phyloP scores from a whole-genome alignment of 2,797 vertebrate genomes.

The Lepilemur ruficaudatus region DNA sequence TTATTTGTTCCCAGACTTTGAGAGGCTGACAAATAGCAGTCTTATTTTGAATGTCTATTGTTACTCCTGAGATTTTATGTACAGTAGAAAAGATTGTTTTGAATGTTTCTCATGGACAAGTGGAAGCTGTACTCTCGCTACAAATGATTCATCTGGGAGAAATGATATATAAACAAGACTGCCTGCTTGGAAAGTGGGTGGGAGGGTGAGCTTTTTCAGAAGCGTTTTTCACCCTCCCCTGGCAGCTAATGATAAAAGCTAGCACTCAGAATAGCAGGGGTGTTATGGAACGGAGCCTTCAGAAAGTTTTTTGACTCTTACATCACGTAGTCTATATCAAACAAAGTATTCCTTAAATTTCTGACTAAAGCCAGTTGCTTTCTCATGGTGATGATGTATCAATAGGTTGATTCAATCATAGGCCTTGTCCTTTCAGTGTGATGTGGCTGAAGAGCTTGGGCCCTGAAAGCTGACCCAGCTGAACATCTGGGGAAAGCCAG shows the following conservation, averaged over 20 bases:
- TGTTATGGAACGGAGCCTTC: not conserved
- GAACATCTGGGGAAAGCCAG: not conserved
- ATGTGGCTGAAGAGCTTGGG: not conserved
- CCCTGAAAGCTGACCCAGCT: not conserved
- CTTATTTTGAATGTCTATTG: constrained; percentile 50
- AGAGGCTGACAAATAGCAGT: constrained; percentile 54
- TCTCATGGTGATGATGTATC: not conserved
- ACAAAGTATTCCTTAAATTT: constrained; percentile 27
- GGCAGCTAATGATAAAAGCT: constrained; percentile 4
- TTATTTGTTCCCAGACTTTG: constrained; percentile 48
- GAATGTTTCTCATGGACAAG: constrained; percentile 61
- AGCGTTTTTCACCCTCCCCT: constrained; percentile 5
- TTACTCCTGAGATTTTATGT: constrained; percentile 31
- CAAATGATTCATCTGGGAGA: constrained; percentile 61
- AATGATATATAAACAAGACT: constrained; percentile 66
- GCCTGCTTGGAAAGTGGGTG: constrained; percentile 45
- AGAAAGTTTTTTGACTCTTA: constrained; percentile 18
- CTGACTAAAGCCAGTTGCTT: not conserved
- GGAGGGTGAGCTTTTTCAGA: constrained; percentile 23
- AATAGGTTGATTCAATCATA: not conserved
- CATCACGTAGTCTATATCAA: not conserved
- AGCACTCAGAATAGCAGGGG: not conserved
- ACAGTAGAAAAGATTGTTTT: constrained; percentile 33
- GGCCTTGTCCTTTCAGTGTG: not conserved
- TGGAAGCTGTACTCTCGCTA: constrained; percentile 62